A percentile compares a stretch with the other conserved stretches of the same genome.
phyloP scores from a whole-genome alignment of 1,140 invertebrate genomes.

The Gryllus bimaculatus region DNA sequence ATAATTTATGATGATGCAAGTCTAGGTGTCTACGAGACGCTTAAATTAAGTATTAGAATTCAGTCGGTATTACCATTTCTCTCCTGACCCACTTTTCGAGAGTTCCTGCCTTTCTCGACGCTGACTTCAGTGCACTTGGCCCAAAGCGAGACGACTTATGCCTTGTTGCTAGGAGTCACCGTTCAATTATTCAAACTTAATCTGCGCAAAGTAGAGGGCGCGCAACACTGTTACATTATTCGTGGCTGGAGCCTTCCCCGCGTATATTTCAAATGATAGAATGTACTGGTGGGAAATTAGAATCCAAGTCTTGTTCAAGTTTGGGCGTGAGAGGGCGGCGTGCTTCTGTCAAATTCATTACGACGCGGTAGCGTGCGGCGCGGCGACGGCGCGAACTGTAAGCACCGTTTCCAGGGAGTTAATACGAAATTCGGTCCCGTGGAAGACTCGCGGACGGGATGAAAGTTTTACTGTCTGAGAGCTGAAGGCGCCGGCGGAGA shows the following conservation, averaged over 20 bases:
- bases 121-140: neutral
- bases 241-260: neutral
- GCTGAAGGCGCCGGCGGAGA: neutral
- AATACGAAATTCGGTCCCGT: neutral
- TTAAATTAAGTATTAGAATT: no score
- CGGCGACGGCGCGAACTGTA: neutral
- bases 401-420: neutral
- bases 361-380: neutral
- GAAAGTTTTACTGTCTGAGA: neutral
- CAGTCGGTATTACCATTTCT: no score
- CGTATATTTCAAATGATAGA: neutral
- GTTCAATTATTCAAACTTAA: constrained; percentile 6
- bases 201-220: neutral
- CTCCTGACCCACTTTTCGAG: no score
- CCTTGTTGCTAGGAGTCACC: neutral
- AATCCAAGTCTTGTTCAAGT: neutral
- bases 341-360: neutral
- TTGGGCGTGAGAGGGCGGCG: neutral
- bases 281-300: constrained; percentile 1
- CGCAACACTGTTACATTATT: neutral
- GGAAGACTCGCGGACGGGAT: neutral
- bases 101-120: no score
- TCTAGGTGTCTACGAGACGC: no score
- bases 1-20: no score
- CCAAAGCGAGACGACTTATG: neutral